Percentiles rank a stretch among this genome's conserved stretches.
phyloP scores from a whole-genome alignment of 2,113 vertebrate species.

The Neogale vison region DNA sequence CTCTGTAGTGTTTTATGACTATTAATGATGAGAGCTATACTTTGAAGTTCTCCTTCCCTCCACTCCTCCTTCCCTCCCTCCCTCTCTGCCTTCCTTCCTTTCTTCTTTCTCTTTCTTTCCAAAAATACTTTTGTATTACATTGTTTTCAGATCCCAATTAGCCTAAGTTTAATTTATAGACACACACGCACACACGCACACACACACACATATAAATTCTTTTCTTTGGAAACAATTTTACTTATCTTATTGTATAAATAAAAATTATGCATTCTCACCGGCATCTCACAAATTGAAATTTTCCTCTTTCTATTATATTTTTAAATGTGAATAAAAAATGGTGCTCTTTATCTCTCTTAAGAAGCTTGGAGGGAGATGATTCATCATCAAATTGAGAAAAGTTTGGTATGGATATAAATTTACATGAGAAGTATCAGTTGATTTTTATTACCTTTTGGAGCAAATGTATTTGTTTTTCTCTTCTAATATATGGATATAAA shows the following conservation, averaged over 20 bases:
- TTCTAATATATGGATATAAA: not conserved
- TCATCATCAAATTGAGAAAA: constrained; percentile 47
- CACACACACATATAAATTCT: not conserved
- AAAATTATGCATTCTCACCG: constrained; percentile 33
- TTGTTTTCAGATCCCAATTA: not conserved
- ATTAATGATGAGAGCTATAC: not conserved
- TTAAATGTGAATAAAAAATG: not conserved
- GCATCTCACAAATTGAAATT: constrained; percentile 17
- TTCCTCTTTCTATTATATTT: constrained; percentile 36
- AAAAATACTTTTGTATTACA: not conserved
- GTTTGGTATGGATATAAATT: constrained; percentile 25
- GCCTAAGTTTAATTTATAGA: not conserved
- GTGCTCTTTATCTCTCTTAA: not conserved
- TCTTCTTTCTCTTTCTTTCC: not conserved
- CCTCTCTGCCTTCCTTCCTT: not conserved
- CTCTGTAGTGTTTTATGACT: not conserved
- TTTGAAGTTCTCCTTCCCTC: not conserved
- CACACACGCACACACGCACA: too few species aligned
- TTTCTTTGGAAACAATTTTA: constrained; percentile 39
- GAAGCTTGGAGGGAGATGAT: not conserved
- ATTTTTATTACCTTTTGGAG: constrained; percentile 38
- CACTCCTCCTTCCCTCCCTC: not conserved
- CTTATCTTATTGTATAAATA: constrained; percentile 34
- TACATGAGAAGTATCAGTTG: constrained; percentile 43
- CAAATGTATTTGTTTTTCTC: constrained; percentile 49